These are phyloP conservation scores for Rhinatrema bivittatum DNA, from an alignment of 2,797 vertebrate genomes.

Conservation along the genomic window DNA sequence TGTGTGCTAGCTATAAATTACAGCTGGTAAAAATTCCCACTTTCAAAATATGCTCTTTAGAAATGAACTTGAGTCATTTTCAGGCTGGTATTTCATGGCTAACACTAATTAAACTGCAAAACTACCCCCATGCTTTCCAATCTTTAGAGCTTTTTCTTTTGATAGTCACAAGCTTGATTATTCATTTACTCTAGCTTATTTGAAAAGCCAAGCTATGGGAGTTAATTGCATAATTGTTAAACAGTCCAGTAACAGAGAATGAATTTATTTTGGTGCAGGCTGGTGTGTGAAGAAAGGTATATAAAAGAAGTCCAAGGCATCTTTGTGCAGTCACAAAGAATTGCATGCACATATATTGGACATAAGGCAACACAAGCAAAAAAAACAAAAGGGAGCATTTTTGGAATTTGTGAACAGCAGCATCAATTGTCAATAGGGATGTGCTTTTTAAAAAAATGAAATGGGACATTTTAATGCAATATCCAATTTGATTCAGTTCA, in stretches of 20 bases:
- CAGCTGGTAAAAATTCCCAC: constrained; percentile 19
- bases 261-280: too few relatives aligned
- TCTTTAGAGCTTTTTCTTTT: constrained; percentile 34
- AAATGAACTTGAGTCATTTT: constrained; percentile 39
- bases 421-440: too few relatives aligned
- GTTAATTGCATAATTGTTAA: constrained; percentile 49
- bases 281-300: too few relatives aligned
- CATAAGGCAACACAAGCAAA: too few relatives aligned
- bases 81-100: constrained; percentile 28
- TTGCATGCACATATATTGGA: too few relatives aligned
- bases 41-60: constrained; percentile 29
- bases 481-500: too few relatives aligned
- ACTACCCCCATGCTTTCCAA: constrained; percentile 33
- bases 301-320: constrained; percentile 19
- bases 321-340: too few relatives aligned
- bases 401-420: too few relatives aligned
- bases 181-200: constrained; percentile 48
- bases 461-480: too few relatives aligned
- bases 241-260: constrained; percentile 25
- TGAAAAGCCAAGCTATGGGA: constrained; percentile 53
- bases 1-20: constrained; percentile 5
- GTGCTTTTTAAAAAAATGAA: too few relatives aligned
- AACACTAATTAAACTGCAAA: constrained; percentile 29
- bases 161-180: constrained; percentile 41
- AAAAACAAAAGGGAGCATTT: too few relatives aligned